Evolutionary conservation across 2,888 invertebrate genomes (phyloP), one percentile per base, ranked within the genome.

Genomic region (Monopis laevigella): DNA sequence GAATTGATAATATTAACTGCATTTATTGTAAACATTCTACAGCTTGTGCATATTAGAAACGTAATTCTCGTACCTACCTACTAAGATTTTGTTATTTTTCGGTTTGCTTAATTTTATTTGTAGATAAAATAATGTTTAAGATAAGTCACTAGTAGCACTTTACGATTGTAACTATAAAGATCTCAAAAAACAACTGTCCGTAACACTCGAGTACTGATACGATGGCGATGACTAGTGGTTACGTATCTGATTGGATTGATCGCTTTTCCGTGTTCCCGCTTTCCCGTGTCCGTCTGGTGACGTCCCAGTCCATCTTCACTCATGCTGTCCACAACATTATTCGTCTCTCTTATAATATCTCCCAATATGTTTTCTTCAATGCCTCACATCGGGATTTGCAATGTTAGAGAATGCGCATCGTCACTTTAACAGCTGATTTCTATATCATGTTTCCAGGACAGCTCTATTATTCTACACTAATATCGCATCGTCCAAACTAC

Each of bases 181-280:
- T 72, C 78, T 80, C 78, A 80, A 77, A 80, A 80, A 80, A 78
- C 78, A 78, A 80, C 77, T 68, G 60, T n/a, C n/a, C n/a, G n/a
- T n/a, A n/a, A n/a, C n/a, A n/a, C n/a, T n/a, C n/a, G n/a, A n/a
- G n/a, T n/a, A n/a, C n/a, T n/a, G n/a, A n/a, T n/a, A n/a, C n/a
- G n/a, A n/a, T n/a, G n/a, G n/a, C n/a, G n/a, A n/a, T n/a, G n/a
- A n/a, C n/a, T n/a, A n/a, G n/a, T n/a, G n/a, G n/a, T n/a, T n/a
- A n/a, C n/a, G n/a, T n/a, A n/a, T n/a, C n/a, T 78, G 80, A 82
- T 80, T 80, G 80, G 81, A 82, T 81, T 82, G 82, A 82, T 69
- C 81, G 82, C 83, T 82, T 78, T 74, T 74, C 82, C 82, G 80
- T 82, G 82, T 82, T 81, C 81, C 73, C 72, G 83, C 83, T 82